These are phyloP conservation scores for Bryconaethiops microstoma DNA, from an alignment of 2,797 vertebrate genomes.

Conservation along the genomic window DNA sequence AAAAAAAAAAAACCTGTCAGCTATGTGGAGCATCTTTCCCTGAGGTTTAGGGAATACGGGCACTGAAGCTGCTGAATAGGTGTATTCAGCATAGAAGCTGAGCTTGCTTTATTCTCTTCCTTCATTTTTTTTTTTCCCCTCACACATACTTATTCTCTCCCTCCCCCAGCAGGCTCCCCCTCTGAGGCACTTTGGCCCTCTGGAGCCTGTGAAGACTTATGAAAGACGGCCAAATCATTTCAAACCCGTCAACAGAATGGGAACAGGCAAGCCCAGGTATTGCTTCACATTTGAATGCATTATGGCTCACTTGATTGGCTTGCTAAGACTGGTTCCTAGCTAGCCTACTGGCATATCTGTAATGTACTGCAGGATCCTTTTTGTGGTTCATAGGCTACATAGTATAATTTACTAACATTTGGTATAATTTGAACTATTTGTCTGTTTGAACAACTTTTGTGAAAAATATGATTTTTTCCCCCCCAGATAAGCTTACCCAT, in stretches of 20 bases:
- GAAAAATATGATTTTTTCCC: no score
- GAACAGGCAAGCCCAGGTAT: constrained; percentile 84
- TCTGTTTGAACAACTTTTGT: no score
- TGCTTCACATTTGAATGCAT: neutral
- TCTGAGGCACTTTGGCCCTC: constrained; percentile 66
- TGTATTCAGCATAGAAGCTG: constrained; percentile 1
- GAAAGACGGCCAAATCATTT: constrained; percentile 77
- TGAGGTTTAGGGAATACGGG: neutral
- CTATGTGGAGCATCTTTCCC: neutral
- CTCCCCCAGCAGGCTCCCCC: constrained; percentile 64
- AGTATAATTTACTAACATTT: no score
- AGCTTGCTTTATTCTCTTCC: constrained; percentile 17
- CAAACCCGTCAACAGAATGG: constrained; percentile 83
- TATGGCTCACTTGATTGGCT: neutral
- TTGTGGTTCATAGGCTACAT: no score
- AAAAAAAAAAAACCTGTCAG: neutral
- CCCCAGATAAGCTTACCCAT: no score
- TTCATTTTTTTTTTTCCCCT: neutral
- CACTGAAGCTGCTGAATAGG: constrained; percentile 1
- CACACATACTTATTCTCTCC: neutral
- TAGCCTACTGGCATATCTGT: no score
- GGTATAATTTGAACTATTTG: no score
- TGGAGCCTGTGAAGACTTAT: constrained; percentile 83
- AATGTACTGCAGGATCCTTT: no score
- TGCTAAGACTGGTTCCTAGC: no score